Percentiles rank a stretch among this genome's conserved stretches.
These are phyloP conservation scores for Ariopsis seemanni DNA, from an alignment of 2,113 vertebrate species.

Conservation along the genomic window DNA sequence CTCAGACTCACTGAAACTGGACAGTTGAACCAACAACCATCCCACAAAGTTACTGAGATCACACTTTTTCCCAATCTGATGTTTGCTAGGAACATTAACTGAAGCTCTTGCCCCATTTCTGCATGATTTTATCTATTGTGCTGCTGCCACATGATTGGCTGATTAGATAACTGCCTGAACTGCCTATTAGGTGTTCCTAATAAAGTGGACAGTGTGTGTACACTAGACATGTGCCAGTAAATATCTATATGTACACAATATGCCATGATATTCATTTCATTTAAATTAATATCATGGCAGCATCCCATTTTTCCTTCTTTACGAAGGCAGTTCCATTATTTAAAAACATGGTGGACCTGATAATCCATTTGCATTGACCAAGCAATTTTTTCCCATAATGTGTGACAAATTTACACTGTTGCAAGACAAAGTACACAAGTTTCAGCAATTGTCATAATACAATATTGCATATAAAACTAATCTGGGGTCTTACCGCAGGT, in stretches of 20 bases:
- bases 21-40: background rate
- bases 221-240: background rate
- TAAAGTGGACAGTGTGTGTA: background rate
- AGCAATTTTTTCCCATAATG: background rate
- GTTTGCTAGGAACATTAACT: background rate
- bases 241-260: background rate
- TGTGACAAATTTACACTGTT: background rate
- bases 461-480: slow-evolving; percentile 4
- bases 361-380: background rate
- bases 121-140: background rate
- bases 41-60: background rate
- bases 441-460: background rate
- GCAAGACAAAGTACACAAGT: background rate
- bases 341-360: background rate
- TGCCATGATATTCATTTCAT: background rate
- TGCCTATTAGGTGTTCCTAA: background rate
- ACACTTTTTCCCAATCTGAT: background rate
- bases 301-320: background rate
- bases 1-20: too few relatives aligned
- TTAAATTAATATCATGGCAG: too few relatives aligned
- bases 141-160: background rate
- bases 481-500: slow-evolving; percentile 74
- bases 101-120: background rate
- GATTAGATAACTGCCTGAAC: too few relatives aligned
- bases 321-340: background rate